Base-by-base conservation (phyloP, 1,140 invertebrate species). In the Leptinotarsa defecta region DNA sequence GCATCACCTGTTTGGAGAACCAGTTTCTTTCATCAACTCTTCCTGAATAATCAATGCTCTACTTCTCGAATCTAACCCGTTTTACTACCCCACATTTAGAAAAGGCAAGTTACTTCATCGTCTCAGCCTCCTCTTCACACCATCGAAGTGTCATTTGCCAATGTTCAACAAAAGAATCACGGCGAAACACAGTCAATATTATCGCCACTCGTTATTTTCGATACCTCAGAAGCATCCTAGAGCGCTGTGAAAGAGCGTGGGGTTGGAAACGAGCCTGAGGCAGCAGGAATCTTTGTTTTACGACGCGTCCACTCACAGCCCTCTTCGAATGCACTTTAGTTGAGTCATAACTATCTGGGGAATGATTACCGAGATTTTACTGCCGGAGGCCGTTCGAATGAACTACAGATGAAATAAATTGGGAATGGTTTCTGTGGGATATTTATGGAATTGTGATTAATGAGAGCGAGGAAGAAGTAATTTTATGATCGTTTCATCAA, bases 351-450 rank as follows among this genome's bases (percentile, higher is more conserved):
- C 74, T 75, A 76, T 72, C 75, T 67, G 71, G 77, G 77, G 75
- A 78, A 78, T 78, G 77, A 78, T 78, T 78, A 78, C 77, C 22
- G 75, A 73, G 77, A 76, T 78, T 78, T 78, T 78, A 78, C 67
- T 72, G 70, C 77, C 71, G 64, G 27, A 22, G 62, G 72, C 49
- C 11, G 49, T 57, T 71, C 20, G 49, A 27, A 71, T 48, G 67
- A 68, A 43, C 24, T 43, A n/a, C 43, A 48, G 24, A 68, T 1
- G 67, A 43, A 68, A 68, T 43, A 34, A n/a, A 48, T 17, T 57
- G 13, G 52, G n/a, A 57, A 15, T 57, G n/a, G 52, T 57, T 57
- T 57, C n/a, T 19, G n/a, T 4, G 52, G 15, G 52, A 57, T 57
- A 43, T 57, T 57, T 57, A 19, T 57, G 52, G n/a, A 57, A 57